A percentile compares a stretch with the other conserved stretches of the same genome.
phyloP scores from a whole-genome alignment of 2,113 vertebrate species.

The Ploceus nigricollis region DNA sequence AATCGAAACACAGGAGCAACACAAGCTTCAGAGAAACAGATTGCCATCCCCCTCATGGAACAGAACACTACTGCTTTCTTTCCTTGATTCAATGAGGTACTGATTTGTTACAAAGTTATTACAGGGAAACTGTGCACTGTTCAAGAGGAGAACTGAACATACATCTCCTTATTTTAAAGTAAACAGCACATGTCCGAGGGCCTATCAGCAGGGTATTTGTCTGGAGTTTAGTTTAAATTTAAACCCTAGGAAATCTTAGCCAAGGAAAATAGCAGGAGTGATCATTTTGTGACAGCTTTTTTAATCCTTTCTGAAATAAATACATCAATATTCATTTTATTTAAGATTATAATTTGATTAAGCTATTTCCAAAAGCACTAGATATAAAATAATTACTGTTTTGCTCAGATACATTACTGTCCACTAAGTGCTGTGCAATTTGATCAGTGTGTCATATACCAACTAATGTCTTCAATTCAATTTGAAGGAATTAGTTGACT shows the following conservation, averaged over 20 bases:
- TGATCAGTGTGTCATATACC: background rate
- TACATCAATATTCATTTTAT: background rate
- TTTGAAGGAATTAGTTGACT: background rate
- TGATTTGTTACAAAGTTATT: background rate
- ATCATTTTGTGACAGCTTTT: background rate
- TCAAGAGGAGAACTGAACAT: background rate
- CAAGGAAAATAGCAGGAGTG: background rate
- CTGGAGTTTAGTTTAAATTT: background rate
- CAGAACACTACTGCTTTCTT: background rate
- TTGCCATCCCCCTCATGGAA: background rate
- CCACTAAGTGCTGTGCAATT: background rate
- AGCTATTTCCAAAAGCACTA: background rate
- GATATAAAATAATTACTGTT: background rate
- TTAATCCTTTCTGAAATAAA: background rate
- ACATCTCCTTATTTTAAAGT: background rate
- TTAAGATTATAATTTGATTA: background rate
- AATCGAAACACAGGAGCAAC: background rate
- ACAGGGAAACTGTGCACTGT: background rate
- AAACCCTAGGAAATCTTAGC: background rate
- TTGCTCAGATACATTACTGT: background rate
- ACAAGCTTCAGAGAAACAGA: background rate
- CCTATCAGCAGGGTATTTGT: background rate
- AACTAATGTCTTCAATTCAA: background rate
- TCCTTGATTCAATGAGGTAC: background rate
- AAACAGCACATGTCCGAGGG: background rate